Conservation (phyloP, 2,797 vertebrate species). For the Molothrus aeneus region DNA sequence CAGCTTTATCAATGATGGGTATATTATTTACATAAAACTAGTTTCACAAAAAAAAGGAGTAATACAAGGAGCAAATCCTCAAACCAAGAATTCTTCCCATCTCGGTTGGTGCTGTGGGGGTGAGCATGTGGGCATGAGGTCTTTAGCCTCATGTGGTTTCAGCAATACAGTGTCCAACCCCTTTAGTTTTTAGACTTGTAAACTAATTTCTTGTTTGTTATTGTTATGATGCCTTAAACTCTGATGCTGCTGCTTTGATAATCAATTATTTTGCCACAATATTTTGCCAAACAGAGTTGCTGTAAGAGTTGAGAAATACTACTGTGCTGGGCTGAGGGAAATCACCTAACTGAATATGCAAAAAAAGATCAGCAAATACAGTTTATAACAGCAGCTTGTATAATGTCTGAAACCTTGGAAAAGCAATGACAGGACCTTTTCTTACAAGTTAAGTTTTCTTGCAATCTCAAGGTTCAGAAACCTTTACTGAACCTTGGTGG, state of each 20-base stretch:
- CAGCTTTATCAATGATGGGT: background rate
- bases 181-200: background rate
- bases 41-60: background rate
- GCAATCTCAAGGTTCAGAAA: background rate
- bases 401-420: background rate
- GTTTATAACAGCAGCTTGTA: background rate
- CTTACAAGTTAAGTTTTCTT: background rate
- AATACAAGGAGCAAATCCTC: background rate
- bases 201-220: background rate
- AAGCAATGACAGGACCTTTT: background rate
- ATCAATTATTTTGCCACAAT: background rate
- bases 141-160: background rate
- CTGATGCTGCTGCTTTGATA: background rate
- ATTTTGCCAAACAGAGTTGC: background rate
- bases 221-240: background rate
- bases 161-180: background rate
- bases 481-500: background rate
- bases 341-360: background rate
- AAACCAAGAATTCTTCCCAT: background rate
- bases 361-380: background rate
- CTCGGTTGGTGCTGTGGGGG: background rate
- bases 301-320: background rate
- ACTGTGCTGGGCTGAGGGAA: background rate
- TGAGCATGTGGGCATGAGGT: background rate
- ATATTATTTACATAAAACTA: background rate